Conservation (phyloP, 2,113 vertebrate genomes). For the Proteles cristata region DNA sequence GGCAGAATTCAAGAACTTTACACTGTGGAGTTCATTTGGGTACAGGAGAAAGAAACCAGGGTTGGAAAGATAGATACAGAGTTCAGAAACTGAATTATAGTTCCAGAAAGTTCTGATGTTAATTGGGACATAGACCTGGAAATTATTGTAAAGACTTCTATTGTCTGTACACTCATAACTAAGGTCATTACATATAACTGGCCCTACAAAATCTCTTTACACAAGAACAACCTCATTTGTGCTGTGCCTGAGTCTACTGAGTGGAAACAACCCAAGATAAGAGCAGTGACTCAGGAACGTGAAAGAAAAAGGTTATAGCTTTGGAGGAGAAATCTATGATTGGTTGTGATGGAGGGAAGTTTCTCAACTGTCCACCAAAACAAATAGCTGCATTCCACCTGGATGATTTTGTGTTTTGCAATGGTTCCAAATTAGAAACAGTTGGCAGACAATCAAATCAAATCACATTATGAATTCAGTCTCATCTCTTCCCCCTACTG, state of each 20-base stretch:
- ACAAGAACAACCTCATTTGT: not conserved
- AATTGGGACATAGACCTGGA: not conserved
- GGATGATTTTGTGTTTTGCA: slow-evolving; percentile 1
- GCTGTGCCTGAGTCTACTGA: not conserved
- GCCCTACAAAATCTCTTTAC: not conserved
- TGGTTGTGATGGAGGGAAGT: not conserved
- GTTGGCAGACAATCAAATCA: not conserved
- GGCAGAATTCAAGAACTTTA: slow-evolving; percentile 23
- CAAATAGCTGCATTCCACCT: not conserved
- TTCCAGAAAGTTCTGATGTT: not conserved
- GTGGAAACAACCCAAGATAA: not conserved
- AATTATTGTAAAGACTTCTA: not conserved
- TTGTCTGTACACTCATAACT: not conserved
- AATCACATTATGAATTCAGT: slow-evolving; percentile 1
- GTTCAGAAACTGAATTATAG: not conserved
- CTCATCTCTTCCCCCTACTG: not conserved
- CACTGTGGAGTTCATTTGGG: not conserved
- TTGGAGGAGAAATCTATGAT: not conserved
- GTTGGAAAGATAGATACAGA: not conserved
- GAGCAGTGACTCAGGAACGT: not conserved
- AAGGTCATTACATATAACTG: not conserved
- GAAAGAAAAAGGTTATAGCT: not conserved
- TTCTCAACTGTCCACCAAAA: not conserved
- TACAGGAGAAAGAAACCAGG: not conserved
- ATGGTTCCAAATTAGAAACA: not conserved